Conservation (phyloP, 2,113 vertebrate species). For the Hydropotes inermis region DNA sequence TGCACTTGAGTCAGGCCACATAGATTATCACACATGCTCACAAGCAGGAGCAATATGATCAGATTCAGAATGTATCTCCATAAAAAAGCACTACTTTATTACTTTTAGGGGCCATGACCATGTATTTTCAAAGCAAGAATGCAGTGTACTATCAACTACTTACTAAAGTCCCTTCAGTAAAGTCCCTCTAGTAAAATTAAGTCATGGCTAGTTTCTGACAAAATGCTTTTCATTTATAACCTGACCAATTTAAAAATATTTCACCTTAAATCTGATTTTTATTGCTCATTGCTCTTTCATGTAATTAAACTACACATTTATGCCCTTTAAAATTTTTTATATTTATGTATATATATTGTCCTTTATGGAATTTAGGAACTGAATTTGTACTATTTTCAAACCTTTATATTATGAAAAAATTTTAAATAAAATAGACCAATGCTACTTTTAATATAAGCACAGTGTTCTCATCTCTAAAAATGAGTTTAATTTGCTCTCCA, state of each 20-base stretch:
- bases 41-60: neutral
- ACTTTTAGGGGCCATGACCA: neutral
- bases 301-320: neutral
- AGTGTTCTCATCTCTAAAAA: neutral
- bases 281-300: neutral
- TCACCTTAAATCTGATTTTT: neutral
- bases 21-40: neutral
- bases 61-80: neutral
- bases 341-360: neutral
- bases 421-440: neutral
- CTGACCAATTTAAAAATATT: neutral
- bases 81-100: neutral
- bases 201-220: neutral
- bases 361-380: conserved; percentile 7
- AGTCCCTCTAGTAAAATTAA: neutral
- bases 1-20: neutral
- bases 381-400: neutral
- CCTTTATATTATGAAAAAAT: neutral
- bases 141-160: neutral
- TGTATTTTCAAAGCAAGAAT: neutral
- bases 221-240: neutral
- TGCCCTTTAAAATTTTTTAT: neutral
- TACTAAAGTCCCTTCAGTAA: neutral
- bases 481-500: neutral
- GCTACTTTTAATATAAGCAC: neutral